Evolutionary conservation across 2,888 invertebrate species (phyloP), one percentile per base, ranked within the genome.

Genomic region (Alcis repandata): DNA sequence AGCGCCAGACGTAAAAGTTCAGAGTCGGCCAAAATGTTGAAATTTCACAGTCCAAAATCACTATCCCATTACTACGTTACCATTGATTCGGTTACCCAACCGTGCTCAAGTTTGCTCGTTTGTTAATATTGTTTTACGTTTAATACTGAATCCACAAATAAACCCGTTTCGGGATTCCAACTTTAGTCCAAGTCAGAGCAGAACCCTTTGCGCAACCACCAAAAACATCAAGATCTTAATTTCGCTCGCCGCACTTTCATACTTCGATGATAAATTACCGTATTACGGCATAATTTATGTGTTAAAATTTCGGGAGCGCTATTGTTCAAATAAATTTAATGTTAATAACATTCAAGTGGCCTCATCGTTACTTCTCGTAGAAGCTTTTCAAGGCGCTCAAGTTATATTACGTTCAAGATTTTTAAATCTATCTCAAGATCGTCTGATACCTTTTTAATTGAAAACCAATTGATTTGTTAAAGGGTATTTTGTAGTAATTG

Each of bases 281-380:
- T 66, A 65, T 64, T 68, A 69, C 68, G 49, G 63, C 43, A 67
- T 54, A 63, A 67, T 70, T 62, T 67, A 69, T 64, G 61, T 65
- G 67, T 53, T 59, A 63, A 69, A 68, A 68, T 71, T 68, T 65
- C 49, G 48, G 43, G 56, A 67, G 52, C 59, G 68, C 69, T 68
- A 71, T 73, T 71, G 71, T 73, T 73, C 10, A 59, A 63, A 67
- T 51, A 64, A 70, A 68, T 64, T 67, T 68, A 67, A 64, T 71
- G 71, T 65, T 66, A 63, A 66, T 61, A 64, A 63, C 60, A 61
- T 62, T 65, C 49, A 45, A 52, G 56, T 58, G 56, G 60, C 60
- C 66, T 46, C 59, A 53, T 48, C 52, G 59, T 59, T 67, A 60
- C 63, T 19, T 61, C 45, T 59, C 54, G 54, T 62, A 49, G 57